Conservation (phyloP, 2,797 vertebrate species). For the Huso huso region DNA sequence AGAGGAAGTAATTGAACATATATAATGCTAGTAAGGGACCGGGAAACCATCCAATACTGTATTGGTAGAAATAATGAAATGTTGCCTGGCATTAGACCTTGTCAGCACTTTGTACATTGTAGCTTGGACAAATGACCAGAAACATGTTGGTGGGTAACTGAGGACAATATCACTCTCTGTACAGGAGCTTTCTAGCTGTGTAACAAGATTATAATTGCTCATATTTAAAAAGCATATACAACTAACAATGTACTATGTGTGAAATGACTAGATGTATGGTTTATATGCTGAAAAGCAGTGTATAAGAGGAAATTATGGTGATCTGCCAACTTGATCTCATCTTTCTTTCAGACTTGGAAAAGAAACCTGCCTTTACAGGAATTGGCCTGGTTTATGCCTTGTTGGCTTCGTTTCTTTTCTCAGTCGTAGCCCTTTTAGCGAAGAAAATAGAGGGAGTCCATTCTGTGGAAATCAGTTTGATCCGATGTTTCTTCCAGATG, state of each 20-base stretch:
- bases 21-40: too few relatives aligned
- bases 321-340: slow-evolving; percentile 2
- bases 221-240: not conserved
- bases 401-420: slow-evolving; percentile 82
- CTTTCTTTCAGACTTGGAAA: slow-evolving; percentile 62
- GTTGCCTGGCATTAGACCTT: too few relatives aligned
- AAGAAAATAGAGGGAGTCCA: slow-evolving; percentile 88
- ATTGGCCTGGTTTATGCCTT: slow-evolving; percentile 84
- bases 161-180: too few relatives aligned
- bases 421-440: slow-evolving; percentile 73
- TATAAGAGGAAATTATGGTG: not conserved
- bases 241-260: not conserved
- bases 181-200: not conserved
- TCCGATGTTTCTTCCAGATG: slow-evolving; percentile 95
- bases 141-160: too few relatives aligned
- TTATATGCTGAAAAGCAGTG: too few relatives aligned
- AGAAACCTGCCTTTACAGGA: slow-evolving; percentile 68
- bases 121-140: too few relatives aligned
- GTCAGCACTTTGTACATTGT: too few relatives aligned
- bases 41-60: too few relatives aligned
- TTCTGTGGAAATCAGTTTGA: slow-evolving; percentile 85
- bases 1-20: too few relatives aligned
- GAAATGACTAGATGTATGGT: too few relatives aligned
- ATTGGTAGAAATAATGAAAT: too few relatives aligned
- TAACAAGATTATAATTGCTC: slow-evolving; percentile 8